Percentiles rank a stretch among this genome's conserved stretches.
phyloP scores from a whole-genome alignment of 2,113 vertebrate genomes.

The Zosterops japonicus region DNA sequence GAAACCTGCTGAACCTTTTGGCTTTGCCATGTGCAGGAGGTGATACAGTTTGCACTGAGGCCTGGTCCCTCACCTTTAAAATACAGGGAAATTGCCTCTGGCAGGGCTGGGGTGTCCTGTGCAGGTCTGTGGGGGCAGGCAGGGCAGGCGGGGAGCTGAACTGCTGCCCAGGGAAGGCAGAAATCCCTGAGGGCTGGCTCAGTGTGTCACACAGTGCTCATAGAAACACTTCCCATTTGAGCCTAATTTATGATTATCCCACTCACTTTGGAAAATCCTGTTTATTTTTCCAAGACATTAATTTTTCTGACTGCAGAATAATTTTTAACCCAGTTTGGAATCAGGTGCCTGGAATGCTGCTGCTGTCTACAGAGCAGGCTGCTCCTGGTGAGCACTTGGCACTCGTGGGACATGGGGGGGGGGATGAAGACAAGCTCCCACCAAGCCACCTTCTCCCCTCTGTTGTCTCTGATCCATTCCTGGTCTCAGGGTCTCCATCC shows the following conservation, averaged over 20 bases:
- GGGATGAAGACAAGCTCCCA: background rate
- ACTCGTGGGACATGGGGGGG: rapidly evolving
- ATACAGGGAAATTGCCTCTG: background rate
- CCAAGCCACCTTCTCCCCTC: background rate
- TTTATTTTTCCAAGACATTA: background rate
- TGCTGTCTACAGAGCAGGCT: rapidly evolving
- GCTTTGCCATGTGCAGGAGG: background rate
- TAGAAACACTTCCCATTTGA: background rate
- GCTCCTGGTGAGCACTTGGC: background rate
- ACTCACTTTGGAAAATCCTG: background rate
- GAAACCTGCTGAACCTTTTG: background rate
- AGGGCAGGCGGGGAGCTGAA: background rate
- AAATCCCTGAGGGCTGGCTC: background rate
- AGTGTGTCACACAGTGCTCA: background rate
- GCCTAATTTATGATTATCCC: background rate
- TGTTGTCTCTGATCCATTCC: background rate
- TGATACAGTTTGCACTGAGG: background rate
- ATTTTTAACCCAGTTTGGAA: background rate
- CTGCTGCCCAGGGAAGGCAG: background rate
- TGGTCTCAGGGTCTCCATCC: background rate
- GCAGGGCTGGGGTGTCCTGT: background rate
- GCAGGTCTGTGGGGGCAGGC: background rate
- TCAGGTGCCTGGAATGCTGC: background rate
- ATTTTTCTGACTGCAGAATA: background rate
- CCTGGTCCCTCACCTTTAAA: background rate